Conservation (phyloP, 2,888 invertebrate species). For the Saturnia japonica region DNA sequence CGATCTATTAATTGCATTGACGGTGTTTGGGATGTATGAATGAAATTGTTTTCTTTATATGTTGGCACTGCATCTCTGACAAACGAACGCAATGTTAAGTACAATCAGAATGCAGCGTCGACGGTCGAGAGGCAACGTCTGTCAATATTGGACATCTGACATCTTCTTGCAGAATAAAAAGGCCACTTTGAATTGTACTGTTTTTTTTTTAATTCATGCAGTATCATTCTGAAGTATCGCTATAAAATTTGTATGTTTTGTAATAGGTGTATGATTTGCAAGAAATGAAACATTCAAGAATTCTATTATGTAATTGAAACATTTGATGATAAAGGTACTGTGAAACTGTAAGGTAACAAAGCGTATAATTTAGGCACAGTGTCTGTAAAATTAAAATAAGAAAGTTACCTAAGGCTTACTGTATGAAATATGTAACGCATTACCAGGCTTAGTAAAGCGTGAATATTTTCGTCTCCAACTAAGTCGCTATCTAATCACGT, state of each 20-base stretch:
- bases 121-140: neutral
- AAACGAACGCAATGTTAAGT: neutral
- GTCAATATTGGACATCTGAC: neutral
- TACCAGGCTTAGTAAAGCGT: slow-evolving; percentile 20
- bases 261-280: neutral
- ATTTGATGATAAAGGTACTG: neutral
- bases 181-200: neutral
- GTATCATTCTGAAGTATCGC: neutral
- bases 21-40: neutral
- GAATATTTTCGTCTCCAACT: slow-evolving; percentile 29
- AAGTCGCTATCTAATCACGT: slow-evolving; percentile 12
- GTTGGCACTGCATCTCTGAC: neutral
- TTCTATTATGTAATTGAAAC: no score
- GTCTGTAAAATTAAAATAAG: slow-evolving; percentile 16
- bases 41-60: neutral
- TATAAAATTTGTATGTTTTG: neutral
- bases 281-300: neutral
- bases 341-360: neutral
- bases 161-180: neutral
- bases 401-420: slow-evolving; percentile 16
- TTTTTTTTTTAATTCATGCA: neutral
- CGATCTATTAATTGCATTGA: neutral
- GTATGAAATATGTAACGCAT: slow-evolving; percentile 20
- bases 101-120: neutral
- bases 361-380: slow-evolving; percentile 9